These are phyloP conservation scores for Chiloscyllium punctatum DNA, from an alignment of 2,797 vertebrate genomes.

Conservation along the genomic window DNA sequence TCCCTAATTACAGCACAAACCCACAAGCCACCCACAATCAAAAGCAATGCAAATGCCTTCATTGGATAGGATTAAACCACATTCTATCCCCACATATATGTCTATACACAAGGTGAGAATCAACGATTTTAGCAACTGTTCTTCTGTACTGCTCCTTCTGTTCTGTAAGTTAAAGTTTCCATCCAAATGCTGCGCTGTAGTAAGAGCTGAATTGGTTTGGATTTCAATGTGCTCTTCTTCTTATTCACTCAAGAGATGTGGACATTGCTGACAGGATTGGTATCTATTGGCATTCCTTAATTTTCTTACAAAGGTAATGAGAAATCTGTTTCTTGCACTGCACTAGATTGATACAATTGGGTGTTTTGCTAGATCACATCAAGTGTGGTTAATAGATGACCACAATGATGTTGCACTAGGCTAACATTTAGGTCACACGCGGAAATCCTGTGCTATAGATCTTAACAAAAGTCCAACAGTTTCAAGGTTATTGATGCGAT, in stretches of 20 bases:
- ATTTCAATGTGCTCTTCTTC: background rate
- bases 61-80: background rate
- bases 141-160: background rate
- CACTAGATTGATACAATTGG: background rate
- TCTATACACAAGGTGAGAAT: background rate
- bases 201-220: background rate
- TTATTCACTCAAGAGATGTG: background rate
- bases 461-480: background rate
- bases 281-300: background rate
- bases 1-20: background rate
- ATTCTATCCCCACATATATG: background rate
- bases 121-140: background rate
- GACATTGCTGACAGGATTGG: background rate
- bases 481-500: background rate
- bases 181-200: background rate
- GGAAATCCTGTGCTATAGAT: background rate
- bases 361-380: background rate
- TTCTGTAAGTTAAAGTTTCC: background rate
- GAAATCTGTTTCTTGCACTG: background rate
- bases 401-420: background rate
- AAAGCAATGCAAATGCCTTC: background rate
- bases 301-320: background rate
- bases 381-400: background rate
- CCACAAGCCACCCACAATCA: background rate
- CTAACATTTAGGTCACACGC: background rate